phyloP scores from a whole-genome alignment of 2,113 vertebrate species.

The Anseranas semipalmata region DNA sequence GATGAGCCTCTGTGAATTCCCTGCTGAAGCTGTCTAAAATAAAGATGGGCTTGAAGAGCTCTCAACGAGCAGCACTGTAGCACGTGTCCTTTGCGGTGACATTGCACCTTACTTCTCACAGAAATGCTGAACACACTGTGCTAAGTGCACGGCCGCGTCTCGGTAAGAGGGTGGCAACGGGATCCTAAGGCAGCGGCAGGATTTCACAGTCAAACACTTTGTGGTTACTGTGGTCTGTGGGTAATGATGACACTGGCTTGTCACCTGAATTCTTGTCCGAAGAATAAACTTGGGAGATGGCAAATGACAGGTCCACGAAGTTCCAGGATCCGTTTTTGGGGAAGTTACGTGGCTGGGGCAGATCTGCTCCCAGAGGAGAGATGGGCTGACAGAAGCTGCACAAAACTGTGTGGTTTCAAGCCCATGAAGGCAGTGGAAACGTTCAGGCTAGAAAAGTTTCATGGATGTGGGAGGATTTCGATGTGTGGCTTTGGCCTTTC shows the following conservation, averaged over 20 bases:
- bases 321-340: background rate
- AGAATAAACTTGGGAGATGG: background rate
- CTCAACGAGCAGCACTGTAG: rapidly evolving
- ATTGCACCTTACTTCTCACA: background rate
- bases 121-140: background rate
- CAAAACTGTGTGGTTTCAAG: background rate
- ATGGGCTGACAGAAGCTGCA: rapidly evolving
- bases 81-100: background rate
- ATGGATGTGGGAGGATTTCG: rapidly evolving
- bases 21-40: background rate
- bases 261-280: background rate
- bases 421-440: background rate
- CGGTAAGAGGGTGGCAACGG: rapidly evolving
- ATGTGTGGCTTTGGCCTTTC: background rate
- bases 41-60: background rate
- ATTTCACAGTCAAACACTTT: rapidly evolving
- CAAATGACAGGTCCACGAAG: background rate
- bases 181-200: background rate
- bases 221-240: rapidly evolving
- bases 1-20: background rate
- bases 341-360: rapidly evolving
- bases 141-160: background rate
- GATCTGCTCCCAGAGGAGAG: background rate
- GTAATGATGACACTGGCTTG: background rate
- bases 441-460: background rate